A percentile compares a stretch with the other conserved stretches of the same genome.
Evolutionary conservation across 2,888 invertebrate genomes (phyloP).

Genomic region (Tuta absoluta): DNA sequence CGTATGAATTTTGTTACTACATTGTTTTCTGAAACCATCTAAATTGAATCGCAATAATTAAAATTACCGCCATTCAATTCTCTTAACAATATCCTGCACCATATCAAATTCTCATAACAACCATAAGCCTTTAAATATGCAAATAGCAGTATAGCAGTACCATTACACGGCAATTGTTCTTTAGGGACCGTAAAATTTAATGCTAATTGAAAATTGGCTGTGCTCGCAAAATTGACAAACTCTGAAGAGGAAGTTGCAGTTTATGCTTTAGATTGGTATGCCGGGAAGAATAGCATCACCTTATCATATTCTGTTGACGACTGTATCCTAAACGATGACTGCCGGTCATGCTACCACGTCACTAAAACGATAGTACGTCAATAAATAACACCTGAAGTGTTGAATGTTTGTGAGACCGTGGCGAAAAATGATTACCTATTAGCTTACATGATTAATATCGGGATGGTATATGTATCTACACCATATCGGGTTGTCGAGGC

Average conservation of each 20-base stretch:
- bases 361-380: too few relatives aligned
- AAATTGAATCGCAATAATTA: not conserved
- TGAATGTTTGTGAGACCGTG: too few relatives aligned
- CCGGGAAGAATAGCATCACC: too few relatives aligned
- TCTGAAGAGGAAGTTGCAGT: not conserved
- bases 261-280: not conserved
- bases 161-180: conserved; percentile 21
- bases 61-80: conserved; percentile 1
- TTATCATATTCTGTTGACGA: too few relatives aligned
- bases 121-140: conserved; percentile 18
- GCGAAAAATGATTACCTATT: too few relatives aligned
- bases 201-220: conserved; percentile 38
- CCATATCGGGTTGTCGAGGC: too few relatives aligned
- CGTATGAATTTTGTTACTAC: not conserved
- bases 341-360: too few relatives aligned
- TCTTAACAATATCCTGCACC: conserved; percentile 5
- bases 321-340: too few relatives aligned
- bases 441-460: too few relatives aligned
- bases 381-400: too few relatives aligned
- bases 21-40: not conserved
- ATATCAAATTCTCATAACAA: conserved; percentile 12
- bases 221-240: conserved; percentile 19
- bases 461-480: too few relatives aligned
- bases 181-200: conserved; percentile 39
- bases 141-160: conserved; percentile 18